These are phyloP conservation scores for Leptarthrus brevirostris DNA, from an alignment of 2,888 invertebrate species.

Conservation along the genomic window DNA sequence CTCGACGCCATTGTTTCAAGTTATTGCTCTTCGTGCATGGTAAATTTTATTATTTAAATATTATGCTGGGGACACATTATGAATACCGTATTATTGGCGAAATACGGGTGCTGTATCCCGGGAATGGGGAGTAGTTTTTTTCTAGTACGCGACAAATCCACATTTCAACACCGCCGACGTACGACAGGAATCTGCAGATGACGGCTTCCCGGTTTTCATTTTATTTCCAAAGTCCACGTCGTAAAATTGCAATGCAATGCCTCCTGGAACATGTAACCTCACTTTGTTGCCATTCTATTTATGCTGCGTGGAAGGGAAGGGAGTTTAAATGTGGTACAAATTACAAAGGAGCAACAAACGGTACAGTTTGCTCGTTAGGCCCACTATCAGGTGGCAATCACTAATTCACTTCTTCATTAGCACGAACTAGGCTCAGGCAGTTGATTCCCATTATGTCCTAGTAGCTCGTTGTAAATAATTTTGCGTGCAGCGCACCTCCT, in stretches of 20 bases:
- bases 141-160: not conserved
- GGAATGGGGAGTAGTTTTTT: not conserved
- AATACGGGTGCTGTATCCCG: not conserved
- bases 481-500: slow-evolving; percentile 24
- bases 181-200: not conserved
- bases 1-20: slow-evolving; percentile 13
- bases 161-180: not conserved
- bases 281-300: not conserved
- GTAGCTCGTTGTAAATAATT: slow-evolving; percentile 16
- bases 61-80: slow-evolving; percentile 10
- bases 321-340: not conserved
- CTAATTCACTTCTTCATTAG: not conserved
- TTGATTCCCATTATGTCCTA: not conserved
- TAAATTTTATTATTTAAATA: slow-evolving; percentile 29
- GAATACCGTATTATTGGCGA: not conserved
- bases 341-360: not conserved
- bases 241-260: not conserved
- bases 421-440: not conserved
- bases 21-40: slow-evolving; percentile 2
- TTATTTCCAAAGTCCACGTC: not conserved
- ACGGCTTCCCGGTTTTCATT: not conserved
- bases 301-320: not conserved
- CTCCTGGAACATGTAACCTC: not conserved
- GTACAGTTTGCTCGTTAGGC: not conserved
- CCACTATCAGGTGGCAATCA: not conserved